Conservation (phyloP, 2,797 vertebrate genomes). For the Podarcis lilfordi region DNA sequence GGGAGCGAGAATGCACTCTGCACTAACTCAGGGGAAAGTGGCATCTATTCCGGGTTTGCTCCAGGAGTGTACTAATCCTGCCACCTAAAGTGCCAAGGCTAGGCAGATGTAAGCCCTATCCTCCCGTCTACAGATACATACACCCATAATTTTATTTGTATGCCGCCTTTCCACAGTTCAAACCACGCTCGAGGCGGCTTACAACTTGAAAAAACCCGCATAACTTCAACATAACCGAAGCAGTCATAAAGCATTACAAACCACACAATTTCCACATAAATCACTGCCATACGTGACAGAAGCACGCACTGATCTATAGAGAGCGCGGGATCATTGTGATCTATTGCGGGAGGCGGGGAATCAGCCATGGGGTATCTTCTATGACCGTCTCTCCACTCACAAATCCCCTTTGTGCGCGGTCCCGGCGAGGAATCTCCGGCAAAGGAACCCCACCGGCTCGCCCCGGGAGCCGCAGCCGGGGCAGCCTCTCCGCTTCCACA, state of each 20-base stretch:
- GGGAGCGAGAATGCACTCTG: neutral
- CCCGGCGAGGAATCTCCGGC: constrained; percentile 2
- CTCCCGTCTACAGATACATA: too few species aligned
- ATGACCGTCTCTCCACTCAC: neutral
- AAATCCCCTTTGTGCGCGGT: neutral
- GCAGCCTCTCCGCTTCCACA: neutral
- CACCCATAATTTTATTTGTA: too few species aligned
- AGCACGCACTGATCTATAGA: neutral
- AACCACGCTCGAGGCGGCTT: too few species aligned
- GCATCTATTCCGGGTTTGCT: neutral
- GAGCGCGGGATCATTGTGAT: neutral
- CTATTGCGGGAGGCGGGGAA: neutral
- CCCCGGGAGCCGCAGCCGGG: neutral
- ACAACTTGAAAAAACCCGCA: too few species aligned
- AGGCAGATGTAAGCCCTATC: too few species aligned
- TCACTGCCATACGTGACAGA: too few species aligned
- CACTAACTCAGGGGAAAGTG: neutral
- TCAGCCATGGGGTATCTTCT: neutral
- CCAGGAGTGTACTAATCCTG: neutral
- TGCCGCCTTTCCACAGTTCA: too few species aligned
- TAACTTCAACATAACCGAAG: too few species aligned
- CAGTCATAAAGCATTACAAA: too few species aligned
- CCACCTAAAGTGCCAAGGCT: too few species aligned
- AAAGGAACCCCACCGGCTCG: constrained; percentile 11
- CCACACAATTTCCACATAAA: too few species aligned